These are phyloP conservation scores for Phallusia fumigata DNA, from an alignment of 23 tunicate genomes.

Conservation along the genomic window DNA sequence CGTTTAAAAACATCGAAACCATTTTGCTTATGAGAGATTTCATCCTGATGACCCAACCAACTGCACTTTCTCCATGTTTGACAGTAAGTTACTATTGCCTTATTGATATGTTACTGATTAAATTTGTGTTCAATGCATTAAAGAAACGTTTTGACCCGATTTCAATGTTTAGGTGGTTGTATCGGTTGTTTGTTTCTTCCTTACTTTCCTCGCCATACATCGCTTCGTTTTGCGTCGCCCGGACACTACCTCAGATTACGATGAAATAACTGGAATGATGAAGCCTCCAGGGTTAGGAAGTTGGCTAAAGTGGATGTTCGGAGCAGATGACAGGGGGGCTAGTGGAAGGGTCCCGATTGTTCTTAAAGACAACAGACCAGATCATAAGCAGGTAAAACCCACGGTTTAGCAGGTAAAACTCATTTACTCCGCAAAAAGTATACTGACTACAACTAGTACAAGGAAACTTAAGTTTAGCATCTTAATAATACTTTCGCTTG, in stretches of 20 bases:
- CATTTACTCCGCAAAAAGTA: too few species aligned
- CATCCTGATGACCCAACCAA: not conserved
- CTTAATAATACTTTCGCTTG: not conserved
- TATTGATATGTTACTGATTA: too few species aligned
- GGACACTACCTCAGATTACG: not conserved
- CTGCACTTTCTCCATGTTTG: slow-evolving; percentile 23
- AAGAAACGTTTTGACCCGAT: not conserved
- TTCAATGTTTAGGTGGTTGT: not conserved
- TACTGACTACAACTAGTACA: too few species aligned
- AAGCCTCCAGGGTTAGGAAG: slow-evolving; percentile 19
- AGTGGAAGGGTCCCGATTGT: slow-evolving; percentile 53
- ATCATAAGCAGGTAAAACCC: slow-evolving; percentile 42
- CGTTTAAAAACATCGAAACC: slow-evolving; percentile 36
- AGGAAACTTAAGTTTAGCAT: too few species aligned
- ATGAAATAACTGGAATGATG: not conserved
- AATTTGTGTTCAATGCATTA: too few species aligned
- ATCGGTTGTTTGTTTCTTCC: slow-evolving; percentile 6
- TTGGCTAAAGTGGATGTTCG: slow-evolving; percentile 56
- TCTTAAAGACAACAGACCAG: slow-evolving; percentile 45
- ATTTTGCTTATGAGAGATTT: not conserved
- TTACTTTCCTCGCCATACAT: slow-evolving; percentile 19
- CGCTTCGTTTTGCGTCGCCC: slow-evolving; percentile 20
- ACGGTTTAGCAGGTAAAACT: too few species aligned
- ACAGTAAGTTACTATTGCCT: slow-evolving; percentile 9
- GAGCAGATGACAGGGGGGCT: slow-evolving; percentile 49